Evolutionary conservation across 1,140 invertebrate species (phyloP), one percentile per base, ranked within the genome.

Genomic region (Mycetomoellerius zeteki): DNA sequence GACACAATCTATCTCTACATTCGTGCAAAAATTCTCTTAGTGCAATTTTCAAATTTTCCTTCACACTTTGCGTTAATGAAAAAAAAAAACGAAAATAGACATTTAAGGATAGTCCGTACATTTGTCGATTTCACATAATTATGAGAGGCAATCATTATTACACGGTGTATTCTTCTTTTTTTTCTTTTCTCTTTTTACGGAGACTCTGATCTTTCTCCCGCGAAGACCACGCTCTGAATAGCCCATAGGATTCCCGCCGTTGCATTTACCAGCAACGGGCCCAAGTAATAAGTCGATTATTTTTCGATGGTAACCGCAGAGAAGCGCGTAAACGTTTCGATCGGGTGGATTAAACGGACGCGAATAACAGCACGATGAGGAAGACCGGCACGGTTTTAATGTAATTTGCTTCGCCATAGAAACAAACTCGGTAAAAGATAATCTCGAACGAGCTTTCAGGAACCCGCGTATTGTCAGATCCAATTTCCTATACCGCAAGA

Each of bases 401-500:
- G 78, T 81, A 81, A 81, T 81, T 81, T 81, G 78, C 52, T 81
- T 58, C 65, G 65, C 50, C 33, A 21, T 81, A 10, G 65, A 81
- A 81, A 81, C 78, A 81, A 81, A 81, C 78, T 24, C 78, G 64
- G 30, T 54, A 54, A 81, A 65, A 81, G 64, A 43, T 21, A 64
- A 24, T 60, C 75, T 47, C 43, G 58, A 81, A 43, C 78, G 64
- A 71, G 64, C 77, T 81, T 71, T 81, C 78, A 56, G 65, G 65
- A 19, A 81, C 64, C 58, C 37, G 58, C 19, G 37, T 50, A 78
- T 78, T 81, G 65, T 81, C 77, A 69, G 78, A 71, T 71, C 50
- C 78, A 81, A 81, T 81, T 81, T 71, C 65, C 65, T 56, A 64
- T 71, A 71, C 50, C 78, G 78, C 65, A 71, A 81, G 78, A 81